Conservation (phyloP, 2,113 vertebrate species). For the Proteles cristata region DNA sequence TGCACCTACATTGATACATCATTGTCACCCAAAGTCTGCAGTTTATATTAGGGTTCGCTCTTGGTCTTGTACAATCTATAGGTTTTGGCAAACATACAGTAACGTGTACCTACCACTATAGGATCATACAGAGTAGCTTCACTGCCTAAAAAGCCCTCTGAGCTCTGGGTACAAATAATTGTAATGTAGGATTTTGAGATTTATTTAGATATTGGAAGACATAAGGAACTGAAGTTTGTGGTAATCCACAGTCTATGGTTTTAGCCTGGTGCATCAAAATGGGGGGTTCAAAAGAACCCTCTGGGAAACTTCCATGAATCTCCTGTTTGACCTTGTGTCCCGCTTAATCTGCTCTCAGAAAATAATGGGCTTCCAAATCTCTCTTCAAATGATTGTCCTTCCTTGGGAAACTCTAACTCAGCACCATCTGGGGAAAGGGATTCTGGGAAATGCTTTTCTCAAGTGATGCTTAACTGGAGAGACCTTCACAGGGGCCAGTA, state of each 20-base stretch:
- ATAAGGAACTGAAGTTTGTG: background rate
- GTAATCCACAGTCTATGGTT: background rate
- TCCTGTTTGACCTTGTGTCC: background rate
- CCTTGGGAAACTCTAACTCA: background rate
- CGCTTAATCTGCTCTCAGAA: background rate
- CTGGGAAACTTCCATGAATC: background rate
- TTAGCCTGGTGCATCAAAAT: background rate
- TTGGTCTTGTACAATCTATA: background rate
- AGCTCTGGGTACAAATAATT: background rate
- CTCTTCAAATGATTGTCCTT: background rate
- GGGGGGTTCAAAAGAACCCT: background rate
- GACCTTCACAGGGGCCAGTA: background rate
- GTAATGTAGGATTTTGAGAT: background rate
- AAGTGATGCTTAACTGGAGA: background rate
- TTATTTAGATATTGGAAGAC: background rate
- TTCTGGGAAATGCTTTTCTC: background rate
- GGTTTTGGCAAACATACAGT: background rate
- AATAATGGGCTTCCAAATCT: background rate
- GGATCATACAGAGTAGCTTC: background rate
- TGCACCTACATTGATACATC: background rate
- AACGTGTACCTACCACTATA: background rate
- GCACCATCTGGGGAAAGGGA: background rate
- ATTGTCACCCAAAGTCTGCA: background rate
- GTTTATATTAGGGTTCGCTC: background rate
- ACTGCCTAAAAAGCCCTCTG: background rate